These are phyloP conservation scores for Stegana nigrithorax DNA, from an alignment of 2,888 invertebrate species.

Conservation along the genomic window DNA sequence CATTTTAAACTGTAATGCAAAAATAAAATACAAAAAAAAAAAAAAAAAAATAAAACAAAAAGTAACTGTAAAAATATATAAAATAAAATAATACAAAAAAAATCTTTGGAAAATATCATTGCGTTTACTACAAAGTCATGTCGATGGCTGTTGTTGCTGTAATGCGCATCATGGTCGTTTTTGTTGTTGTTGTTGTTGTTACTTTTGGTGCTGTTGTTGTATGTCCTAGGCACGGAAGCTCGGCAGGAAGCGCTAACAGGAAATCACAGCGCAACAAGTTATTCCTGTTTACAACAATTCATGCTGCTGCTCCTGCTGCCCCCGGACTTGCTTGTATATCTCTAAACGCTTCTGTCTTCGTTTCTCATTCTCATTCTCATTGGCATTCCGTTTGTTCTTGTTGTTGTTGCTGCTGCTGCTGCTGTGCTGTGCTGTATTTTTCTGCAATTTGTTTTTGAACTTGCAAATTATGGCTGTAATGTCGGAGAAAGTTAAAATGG, in stretches of 20 bases:
- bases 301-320: conserved; percentile 40
- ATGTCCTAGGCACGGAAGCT: conserved; percentile 14
- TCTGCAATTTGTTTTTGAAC: conserved; percentile 19
- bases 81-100: neutral
- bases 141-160: neutral
- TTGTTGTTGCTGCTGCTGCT: neutral
- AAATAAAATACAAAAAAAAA: conserved; percentile 1
- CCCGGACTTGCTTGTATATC: conserved; percentile 20
- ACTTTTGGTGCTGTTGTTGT: neutral
- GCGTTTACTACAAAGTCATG: neutral
- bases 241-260: conserved; percentile 33
- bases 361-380: conserved; percentile 56
- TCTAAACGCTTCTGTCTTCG: conserved; percentile 42
- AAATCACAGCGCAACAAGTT: conserved; percentile 42
- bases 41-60: neutral
- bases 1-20: neutral
- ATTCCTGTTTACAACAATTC: conserved; percentile 16
- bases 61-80: neutral
- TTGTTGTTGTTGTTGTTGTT: conserved; percentile 1
- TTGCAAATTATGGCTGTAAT: conserved; percentile 17
- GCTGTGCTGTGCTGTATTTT: conserved; percentile 34
- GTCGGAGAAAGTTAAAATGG: conserved; percentile 16
- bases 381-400: conserved; percentile 19
- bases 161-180: neutral
- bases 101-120: conserved; percentile 2